Percentiles rank a stretch among this genome's conserved stretches.
Conservation (phyloP, 1,140 invertebrate species). For the Tetraneura akinire region DNA sequence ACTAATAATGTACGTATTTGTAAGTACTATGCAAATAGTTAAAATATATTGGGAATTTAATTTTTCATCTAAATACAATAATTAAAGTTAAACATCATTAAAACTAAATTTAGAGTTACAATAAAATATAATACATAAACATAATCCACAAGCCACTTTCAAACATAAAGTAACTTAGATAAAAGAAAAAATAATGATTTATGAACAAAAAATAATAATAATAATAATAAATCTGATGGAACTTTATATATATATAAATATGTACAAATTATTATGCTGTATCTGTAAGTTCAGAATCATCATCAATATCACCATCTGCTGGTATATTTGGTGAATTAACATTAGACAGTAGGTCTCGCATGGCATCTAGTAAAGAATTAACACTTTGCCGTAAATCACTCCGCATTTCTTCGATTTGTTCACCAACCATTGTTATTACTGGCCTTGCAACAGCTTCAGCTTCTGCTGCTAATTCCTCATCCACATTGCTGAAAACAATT, state of each 20-base stretch:
- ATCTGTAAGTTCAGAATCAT: slow-evolving; percentile 53
- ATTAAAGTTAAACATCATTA: neutral
- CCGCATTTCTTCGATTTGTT: slow-evolving; percentile 37
- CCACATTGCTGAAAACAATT: slow-evolving; percentile 42
- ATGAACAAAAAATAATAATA: neutral
- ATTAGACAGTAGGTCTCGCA: slow-evolving; percentile 72
- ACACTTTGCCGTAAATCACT: slow-evolving; percentile 67
- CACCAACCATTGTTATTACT: slow-evolving; percentile 33
- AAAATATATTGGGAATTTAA: neutral
- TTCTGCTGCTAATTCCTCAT: slow-evolving; percentile 55
- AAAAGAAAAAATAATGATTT: neutral
- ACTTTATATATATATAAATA: neutral
- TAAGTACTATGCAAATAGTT: neutral
- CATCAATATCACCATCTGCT: slow-evolving; percentile 56
- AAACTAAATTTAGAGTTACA: neutral
- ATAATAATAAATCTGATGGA: neutral
- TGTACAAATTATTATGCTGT: slow-evolving; percentile 44
- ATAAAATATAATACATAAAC: neutral
- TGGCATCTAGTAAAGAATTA: slow-evolving; percentile 69
- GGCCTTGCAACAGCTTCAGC: slow-evolving; percentile 44
- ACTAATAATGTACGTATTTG: neutral
- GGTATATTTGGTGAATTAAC: slow-evolving; percentile 59
- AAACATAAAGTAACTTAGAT: slow-evolving; percentile 12
- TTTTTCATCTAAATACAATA: neutral
- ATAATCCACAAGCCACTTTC: slow-evolving; percentile 13